These are phyloP conservation scores for Manis crassicaudata DNA, from an alignment of 2,797 vertebrate genomes.

Conservation along the genomic window DNA sequence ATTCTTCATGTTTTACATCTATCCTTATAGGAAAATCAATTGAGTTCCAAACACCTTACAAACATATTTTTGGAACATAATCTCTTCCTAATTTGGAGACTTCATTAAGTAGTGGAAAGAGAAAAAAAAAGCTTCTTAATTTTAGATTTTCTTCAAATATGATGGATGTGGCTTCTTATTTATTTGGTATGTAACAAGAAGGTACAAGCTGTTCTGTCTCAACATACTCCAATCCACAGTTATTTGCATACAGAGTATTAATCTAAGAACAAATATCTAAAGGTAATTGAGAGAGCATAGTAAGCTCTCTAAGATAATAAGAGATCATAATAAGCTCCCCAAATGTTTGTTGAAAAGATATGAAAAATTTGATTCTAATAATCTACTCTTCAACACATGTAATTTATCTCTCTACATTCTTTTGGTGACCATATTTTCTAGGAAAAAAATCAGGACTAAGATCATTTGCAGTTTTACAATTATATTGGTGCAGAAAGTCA, in stretches of 20 bases:
- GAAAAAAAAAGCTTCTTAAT: constrained; percentile 34
- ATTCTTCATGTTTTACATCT: not conserved
- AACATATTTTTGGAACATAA: not conserved
- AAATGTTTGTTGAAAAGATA: not conserved
- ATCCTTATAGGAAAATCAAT: not conserved
- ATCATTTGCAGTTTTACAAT: constrained; percentile 29
- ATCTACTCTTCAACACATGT: constrained; percentile 23
- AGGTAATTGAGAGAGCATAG: constrained; percentile 25
- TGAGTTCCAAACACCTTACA: not conserved
- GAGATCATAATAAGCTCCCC: too few species aligned
- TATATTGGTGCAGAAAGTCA: not conserved
- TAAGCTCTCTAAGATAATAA: constrained; percentile 42
- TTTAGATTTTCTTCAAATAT: constrained; percentile 47
- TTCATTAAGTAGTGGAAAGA: constrained; percentile 40
- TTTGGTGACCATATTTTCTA: constrained; percentile 41
- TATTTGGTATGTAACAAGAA: constrained; percentile 32
- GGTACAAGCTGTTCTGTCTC: constrained; percentile 19
- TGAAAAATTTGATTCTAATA: constrained; percentile 10
- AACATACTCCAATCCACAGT: not conserved
- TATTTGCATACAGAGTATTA: constrained; percentile 9
- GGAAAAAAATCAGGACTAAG: not conserved
- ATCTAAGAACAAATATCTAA: constrained; percentile 62
- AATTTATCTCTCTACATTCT: constrained; percentile 6
- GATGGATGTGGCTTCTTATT: constrained; percentile 33
- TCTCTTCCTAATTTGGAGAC: not conserved